Evolutionary conservation across 2,888 invertebrate species (phyloP), one percentile per base, ranked within the genome.

Genomic region (Hyposoter dolosus): DNA sequence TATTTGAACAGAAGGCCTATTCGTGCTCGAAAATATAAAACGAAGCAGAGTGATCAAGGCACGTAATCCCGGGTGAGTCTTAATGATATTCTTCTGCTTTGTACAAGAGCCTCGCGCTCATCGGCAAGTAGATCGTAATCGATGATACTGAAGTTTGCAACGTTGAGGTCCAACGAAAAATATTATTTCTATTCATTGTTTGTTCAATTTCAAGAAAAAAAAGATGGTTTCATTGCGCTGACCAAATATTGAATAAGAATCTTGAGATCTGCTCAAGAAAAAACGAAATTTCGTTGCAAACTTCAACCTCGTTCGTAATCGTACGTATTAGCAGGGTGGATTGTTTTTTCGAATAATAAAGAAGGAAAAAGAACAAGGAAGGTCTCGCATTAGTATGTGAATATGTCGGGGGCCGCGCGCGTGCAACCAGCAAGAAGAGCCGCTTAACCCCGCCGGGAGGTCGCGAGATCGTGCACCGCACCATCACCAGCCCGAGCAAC

Each of bases 371-470:
- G 28, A 60, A 28, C 12, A 60, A 60, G 5, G 28, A 28, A 60
- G 40, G 40, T 10, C 40, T 10, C 15, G 60, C 28, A 60, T 60
- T 60, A 60, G 23, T 60, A 60, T 60, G 28, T 28, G 60, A 60
- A 60, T 60, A 28, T 28, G 28, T 60, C 28, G 23, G 56, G 28
- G 35, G 35, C 35, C 35, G 6, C 12, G 60, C 28, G 60, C 28
- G 60, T 60, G 60, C 60, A 60, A 60, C 60, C 43, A 76, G 45
- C 79, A 43, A 63, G 60, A 28, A 40, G 74, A 53, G 72, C 71
- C 80, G 83, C 85, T 86, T 83, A 80, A 86, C 85, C 85, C 83
- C 83, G 83, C 83, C 60, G 28, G 60, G 85, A 83, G 85, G 85
- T 86, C 85, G 85, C 79, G 80, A 69, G 68, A 79, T 43, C 68